These are phyloP conservation scores for Neodontobutis hainanensis DNA, from an alignment of 2,113 vertebrate genomes.

Conservation along the genomic window DNA sequence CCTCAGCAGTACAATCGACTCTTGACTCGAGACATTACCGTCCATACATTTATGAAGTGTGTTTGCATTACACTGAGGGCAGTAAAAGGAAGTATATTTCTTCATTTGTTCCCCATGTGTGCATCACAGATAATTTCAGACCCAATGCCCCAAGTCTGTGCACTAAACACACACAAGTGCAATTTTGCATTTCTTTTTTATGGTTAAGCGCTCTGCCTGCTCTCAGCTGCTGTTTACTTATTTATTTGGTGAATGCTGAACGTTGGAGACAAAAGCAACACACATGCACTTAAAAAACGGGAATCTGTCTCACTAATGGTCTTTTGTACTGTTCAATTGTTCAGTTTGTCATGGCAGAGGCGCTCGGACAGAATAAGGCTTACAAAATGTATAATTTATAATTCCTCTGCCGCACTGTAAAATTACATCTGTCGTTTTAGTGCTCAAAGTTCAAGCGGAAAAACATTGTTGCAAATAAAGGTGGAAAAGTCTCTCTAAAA, in stretches of 20 bases:
- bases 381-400: too few relatives aligned
- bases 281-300: not conserved
- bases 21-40: not conserved
- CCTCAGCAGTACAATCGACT: slow-evolving; percentile 9
- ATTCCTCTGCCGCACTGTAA: too few relatives aligned
- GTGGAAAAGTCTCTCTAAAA: too few relatives aligned
- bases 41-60: not conserved
- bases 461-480: too few relatives aligned
- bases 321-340: not conserved
- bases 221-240: slow-evolving; percentile 17
- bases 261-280: not conserved
- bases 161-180: not conserved
- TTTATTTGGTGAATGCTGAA: slow-evolving; percentile 20
- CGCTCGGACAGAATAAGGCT: too few relatives aligned
- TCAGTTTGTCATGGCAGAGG: too few relatives aligned
- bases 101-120: slow-evolving; percentile 1
- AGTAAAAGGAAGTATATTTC: not conserved
- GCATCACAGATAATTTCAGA: not conserved
- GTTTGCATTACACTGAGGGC: not conserved
- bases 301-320: not conserved
- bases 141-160: not conserved
- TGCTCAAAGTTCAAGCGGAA: too few relatives aligned
- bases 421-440: too few relatives aligned
- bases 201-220: not conserved
- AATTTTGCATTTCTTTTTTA: slow-evolving; percentile 4